Evolutionary conservation across 2,797 vertebrate species (phyloP).

Genomic region (Taeniopygia guttata): DNA sequence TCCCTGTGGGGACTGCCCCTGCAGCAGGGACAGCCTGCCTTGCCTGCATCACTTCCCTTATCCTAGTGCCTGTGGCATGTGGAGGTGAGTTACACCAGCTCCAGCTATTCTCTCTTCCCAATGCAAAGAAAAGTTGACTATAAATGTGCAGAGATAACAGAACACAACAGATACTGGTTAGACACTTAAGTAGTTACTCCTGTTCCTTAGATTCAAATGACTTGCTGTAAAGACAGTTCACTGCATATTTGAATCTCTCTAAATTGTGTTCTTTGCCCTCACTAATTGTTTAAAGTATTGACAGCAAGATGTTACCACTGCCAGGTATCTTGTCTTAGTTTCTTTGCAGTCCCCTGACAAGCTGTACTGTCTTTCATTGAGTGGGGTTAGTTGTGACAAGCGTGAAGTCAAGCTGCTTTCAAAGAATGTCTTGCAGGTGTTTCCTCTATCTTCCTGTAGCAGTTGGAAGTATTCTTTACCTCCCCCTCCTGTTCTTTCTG

Average conservation of each 20-base stretch:
- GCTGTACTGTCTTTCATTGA: not conserved
- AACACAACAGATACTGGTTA: conserved; percentile 40
- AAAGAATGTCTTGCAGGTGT: not conserved
- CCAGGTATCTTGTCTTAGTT: not conserved
- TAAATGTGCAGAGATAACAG: conserved; percentile 22
- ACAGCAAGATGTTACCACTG: not conserved
- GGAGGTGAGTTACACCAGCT: conserved; percentile 18
- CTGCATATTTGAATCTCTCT: not conserved
- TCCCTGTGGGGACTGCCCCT: not conserved
- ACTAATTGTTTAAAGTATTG: not conserved
- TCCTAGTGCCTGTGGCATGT: not conserved
- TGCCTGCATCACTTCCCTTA: not conserved
- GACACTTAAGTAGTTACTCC: conserved; percentile 14
- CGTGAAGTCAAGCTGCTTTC: not conserved
- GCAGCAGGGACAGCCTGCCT: not conserved
- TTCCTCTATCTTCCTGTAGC: not conserved
- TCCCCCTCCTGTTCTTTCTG: not conserved
- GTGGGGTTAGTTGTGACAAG: not conserved
- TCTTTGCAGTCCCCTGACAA: not conserved
- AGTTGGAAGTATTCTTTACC: not conserved
- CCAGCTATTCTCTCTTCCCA: conserved; percentile 37
- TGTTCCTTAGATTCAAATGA: conserved; percentile 7
- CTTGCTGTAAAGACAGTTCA: not conserved
- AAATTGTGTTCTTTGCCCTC: not conserved
- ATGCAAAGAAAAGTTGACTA: conserved; percentile 38